Conservation (phyloP, 2,888 invertebrate genomes). For the Phengaris alcon region DNA sequence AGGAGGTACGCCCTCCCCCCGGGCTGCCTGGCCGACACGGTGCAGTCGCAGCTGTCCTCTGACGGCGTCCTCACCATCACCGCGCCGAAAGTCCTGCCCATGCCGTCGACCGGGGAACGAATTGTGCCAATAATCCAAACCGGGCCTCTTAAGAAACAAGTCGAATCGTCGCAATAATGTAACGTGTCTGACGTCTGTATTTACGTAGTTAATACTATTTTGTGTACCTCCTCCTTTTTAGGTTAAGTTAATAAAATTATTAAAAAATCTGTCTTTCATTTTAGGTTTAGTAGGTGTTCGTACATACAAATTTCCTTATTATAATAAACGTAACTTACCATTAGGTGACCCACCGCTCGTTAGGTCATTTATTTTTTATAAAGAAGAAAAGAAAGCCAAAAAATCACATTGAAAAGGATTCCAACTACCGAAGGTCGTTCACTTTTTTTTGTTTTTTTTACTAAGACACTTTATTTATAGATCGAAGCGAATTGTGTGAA, state of each 20-base stretch:
- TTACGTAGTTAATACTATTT: not conserved
- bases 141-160: slow-evolving; percentile 71
- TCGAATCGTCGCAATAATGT: slow-evolving; percentile 36
- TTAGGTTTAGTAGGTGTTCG: no score
- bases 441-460: no score
- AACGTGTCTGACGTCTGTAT: not conserved
- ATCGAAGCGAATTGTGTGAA: no score
- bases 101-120: slow-evolving; percentile 72
- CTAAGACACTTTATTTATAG: no score
- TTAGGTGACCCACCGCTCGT: no score
- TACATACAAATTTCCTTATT: no score
- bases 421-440: no score
- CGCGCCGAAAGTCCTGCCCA: slow-evolving; percentile 78
- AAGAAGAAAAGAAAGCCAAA: no score
- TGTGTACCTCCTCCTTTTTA: not conserved
- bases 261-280: not conserved
- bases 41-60: slow-evolving; percentile 85
- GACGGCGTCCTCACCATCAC: slow-evolving; percentile 87
- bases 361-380: no score
- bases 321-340: no score
- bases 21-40: slow-evolving; percentile 84
- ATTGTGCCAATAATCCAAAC: slow-evolving; percentile 81
- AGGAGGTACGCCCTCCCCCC: slow-evolving; percentile 86
- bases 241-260: slow-evolving; percentile 3
- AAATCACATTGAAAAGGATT: no score